Percentiles rank a stretch among this genome's conserved stretches.
phyloP scores from a whole-genome alignment of 2,888 invertebrate genomes.

The Clitarchus hookeri region DNA sequence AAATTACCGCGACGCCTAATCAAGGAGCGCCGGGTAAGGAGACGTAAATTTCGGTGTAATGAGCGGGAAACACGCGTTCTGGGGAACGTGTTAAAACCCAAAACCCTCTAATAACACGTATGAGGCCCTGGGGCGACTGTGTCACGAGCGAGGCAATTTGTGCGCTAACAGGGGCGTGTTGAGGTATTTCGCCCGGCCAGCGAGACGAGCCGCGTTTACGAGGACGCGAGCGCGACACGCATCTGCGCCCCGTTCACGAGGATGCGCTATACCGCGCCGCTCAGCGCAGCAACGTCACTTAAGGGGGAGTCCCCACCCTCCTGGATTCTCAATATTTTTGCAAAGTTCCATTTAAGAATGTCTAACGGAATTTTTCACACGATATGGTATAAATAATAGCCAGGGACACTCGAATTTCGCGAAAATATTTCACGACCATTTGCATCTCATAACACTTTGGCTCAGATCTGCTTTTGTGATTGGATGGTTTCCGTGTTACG shows the following conservation, averaged over 20 bases:
- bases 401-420: too few species aligned
- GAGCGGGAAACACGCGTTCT: neutral
- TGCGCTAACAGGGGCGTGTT: neutral
- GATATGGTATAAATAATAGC: too few species aligned
- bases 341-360: too few species aligned
- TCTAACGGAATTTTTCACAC: too few species aligned
- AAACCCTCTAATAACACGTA: slow-evolving; percentile 14
- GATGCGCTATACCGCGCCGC: neutral
- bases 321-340: too few species aligned
- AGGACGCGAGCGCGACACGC: neutral
- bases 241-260: too few species aligned
- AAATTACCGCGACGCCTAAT: neutral
- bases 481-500: too few species aligned
- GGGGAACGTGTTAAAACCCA: neutral
- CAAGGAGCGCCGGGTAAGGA: neutral
- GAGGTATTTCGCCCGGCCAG: neutral
- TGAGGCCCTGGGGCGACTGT: neutral
- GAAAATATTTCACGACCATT: too few species aligned
- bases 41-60: neutral
- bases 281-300: too few species aligned
- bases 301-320: too few species aligned
- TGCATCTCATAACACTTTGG: too few species aligned
- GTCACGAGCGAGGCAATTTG: slow-evolving; percentile 7
- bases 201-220: neutral
- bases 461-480: too few species aligned